phyloP scores from a whole-genome alignment of 2,113 vertebrate species.

The Alethe diademata region DNA sequence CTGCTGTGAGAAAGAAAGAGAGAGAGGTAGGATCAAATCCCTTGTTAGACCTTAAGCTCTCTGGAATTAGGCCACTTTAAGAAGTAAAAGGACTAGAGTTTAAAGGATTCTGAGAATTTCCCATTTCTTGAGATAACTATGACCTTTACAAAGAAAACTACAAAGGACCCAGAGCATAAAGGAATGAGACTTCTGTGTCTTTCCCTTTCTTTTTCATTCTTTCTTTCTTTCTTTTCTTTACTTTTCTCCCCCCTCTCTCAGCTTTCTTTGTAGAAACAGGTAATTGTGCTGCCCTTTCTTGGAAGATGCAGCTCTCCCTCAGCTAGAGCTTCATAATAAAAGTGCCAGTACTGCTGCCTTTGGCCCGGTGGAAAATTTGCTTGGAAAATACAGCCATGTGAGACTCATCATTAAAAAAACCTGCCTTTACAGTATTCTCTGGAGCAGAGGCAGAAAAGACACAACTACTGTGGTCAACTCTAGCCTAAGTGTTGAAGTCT shows the following conservation, averaged over 20 bases:
- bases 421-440: not conserved
- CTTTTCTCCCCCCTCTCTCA: not conserved
- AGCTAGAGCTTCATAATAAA: not conserved
- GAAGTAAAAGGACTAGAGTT: slow-evolving; percentile 31
- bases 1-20: slow-evolving; percentile 21
- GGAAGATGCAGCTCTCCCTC: not conserved
- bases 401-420: not conserved
- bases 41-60: slow-evolving; percentile 50
- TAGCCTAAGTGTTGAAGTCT: not conserved
- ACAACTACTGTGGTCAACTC: not conserved
- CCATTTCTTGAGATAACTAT: slow-evolving; percentile 46
- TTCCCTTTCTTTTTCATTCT: not conserved
- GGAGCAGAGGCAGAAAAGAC: not conserved
- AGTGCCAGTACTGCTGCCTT: not conserved
- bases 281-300: slow-evolving; percentile 37
- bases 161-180: slow-evolving; percentile 25
- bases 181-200: slow-evolving; percentile 15
- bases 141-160: slow-evolving; percentile 50
- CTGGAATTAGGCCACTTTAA: slow-evolving; percentile 50
- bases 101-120: slow-evolving; percentile 58
- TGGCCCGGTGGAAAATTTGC: not conserved
- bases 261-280: slow-evolving; percentile 17
- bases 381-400: not conserved
- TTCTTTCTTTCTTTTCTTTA: not conserved
- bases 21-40: slow-evolving; percentile 31